Conservation (phyloP, 2,888 invertebrate species). For the Caenorhabditis imperialis region DNA sequence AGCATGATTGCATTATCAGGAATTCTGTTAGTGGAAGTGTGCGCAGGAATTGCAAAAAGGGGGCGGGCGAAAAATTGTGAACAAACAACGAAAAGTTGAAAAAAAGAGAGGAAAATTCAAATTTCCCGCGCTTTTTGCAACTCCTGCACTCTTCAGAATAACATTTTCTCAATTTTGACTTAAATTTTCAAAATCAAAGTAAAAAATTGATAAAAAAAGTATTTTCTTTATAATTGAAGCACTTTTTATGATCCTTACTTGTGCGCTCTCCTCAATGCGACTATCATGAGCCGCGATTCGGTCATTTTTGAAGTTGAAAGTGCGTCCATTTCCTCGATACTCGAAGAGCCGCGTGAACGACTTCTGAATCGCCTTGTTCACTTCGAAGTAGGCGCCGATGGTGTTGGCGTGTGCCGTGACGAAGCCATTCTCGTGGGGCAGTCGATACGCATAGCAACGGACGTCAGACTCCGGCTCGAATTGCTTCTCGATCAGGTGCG, state of each 20-base stretch:
- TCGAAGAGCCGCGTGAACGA: slow-evolving; percentile 52
- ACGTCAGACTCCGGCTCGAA: slow-evolving; percentile 45
- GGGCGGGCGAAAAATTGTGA: no score
- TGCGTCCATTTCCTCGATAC: slow-evolving; percentile 37
- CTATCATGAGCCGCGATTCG: slow-evolving; percentile 53
- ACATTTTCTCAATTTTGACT: background rate
- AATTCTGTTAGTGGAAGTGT: no score
- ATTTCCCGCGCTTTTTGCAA: no score
- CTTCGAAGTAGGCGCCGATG: slow-evolving; percentile 71
- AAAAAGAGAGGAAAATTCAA: no score
- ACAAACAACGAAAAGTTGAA: no score
- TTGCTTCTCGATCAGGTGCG: slow-evolving; percentile 65
- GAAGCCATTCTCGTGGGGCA: slow-evolving; percentile 64
- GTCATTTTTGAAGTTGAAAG: slow-evolving; percentile 50
- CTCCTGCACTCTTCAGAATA: no score
- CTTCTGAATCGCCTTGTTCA: slow-evolving; percentile 69
- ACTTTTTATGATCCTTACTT: slow-evolving; percentile 21
- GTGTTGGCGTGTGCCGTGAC: slow-evolving; percentile 71
- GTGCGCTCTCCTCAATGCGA: slow-evolving; percentile 53
- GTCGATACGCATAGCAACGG: slow-evolving; percentile 63
- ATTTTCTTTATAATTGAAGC: background rate
- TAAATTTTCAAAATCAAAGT: no score
- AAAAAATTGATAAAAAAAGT: no score
- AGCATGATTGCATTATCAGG: no score
- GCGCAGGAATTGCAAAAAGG: no score